Evolutionary conservation across 2,113 vertebrate species (phyloP).

Genomic region (Ibidorhyncha struthersii): DNA sequence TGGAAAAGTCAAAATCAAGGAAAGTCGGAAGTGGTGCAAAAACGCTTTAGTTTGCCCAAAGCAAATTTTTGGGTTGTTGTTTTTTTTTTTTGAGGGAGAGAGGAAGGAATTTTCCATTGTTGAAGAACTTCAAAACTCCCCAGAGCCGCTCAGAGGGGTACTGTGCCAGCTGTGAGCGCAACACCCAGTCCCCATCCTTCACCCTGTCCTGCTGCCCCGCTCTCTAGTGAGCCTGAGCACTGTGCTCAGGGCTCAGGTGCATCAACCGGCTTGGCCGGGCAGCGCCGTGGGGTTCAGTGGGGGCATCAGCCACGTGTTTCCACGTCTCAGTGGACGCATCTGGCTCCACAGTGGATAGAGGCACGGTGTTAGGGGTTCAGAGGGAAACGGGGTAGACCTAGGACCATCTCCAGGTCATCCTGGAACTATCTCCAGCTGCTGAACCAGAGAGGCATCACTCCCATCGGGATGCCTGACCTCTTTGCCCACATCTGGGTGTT

Average conservation of each 20-base stretch:
- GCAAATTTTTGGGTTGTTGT: neutral
- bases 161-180: fast-evolving
- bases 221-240: neutral
- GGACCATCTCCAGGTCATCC: neutral
- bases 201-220: neutral
- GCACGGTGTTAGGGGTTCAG: neutral
- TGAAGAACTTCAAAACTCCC: neutral
- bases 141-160: neutral
- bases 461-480: fast-evolving
- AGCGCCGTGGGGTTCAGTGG: fast-evolving
- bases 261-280: fast-evolving
- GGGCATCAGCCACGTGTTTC: fast-evolving
- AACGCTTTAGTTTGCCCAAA: neutral
- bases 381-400: neutral
- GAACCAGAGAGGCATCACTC: fast-evolving
- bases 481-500: fast-evolving
- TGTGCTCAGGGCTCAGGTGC: fast-evolving
- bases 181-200: neutral
- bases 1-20: neutral
- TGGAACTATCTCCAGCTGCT: neutral
- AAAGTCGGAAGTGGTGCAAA: neutral
- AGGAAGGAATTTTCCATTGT: neutral
- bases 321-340: fast-evolving
- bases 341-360: fast-evolving
- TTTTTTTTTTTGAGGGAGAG: neutral